A percentile compares a stretch with the other conserved stretches of the same genome.
phyloP scores from a whole-genome alignment of 2,797 vertebrate species.

The Echeneis naucrates region DNA sequence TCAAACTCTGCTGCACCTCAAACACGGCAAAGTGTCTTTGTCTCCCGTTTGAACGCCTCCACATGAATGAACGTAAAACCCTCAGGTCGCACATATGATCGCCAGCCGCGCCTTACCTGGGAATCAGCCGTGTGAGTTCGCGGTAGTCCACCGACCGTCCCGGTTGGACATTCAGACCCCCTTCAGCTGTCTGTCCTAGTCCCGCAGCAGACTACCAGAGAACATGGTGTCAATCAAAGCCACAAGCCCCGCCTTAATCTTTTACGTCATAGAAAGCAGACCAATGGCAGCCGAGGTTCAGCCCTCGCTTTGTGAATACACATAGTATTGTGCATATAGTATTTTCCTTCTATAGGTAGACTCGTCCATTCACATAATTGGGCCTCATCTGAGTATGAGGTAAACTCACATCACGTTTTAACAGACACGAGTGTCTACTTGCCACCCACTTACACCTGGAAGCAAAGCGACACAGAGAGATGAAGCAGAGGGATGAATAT shows the following conservation, averaged over 20 bases:
- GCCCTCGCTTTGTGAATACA: conserved; percentile 5
- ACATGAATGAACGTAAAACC: conserved; percentile 23
- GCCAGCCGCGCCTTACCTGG: conserved; percentile 67
- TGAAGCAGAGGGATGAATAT: neutral
- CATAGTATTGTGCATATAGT: conserved; percentile 39
- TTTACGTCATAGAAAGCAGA: conserved; percentile 21
- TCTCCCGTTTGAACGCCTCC: conserved; percentile 22
- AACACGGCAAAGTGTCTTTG: conserved; percentile 68
- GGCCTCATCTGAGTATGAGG: no score
- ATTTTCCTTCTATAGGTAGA: conserved; percentile 18
- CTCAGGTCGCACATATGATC: neutral
- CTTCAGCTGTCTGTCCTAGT: conserved; percentile 79
- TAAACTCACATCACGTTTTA: neutral
- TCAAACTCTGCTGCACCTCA: conserved; percentile 71
- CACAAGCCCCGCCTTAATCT: conserved; percentile 52
- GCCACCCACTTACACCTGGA: neutral
- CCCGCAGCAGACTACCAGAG: conserved; percentile 80
- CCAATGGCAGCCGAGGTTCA: conserved; percentile 64
- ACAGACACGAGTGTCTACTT: neutral
- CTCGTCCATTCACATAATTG: conserved; percentile 54
- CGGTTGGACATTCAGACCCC: conserved; percentile 77
- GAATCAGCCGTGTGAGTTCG: conserved; percentile 49
- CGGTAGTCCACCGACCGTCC: conserved; percentile 64
- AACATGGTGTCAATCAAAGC: conserved; percentile 78
- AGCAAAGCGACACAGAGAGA: neutral